Evolutionary conservation across 2,888 invertebrate species (phyloP), one percentile per base, ranked within the genome.

Genomic region (Saturnia pavonia): DNA sequence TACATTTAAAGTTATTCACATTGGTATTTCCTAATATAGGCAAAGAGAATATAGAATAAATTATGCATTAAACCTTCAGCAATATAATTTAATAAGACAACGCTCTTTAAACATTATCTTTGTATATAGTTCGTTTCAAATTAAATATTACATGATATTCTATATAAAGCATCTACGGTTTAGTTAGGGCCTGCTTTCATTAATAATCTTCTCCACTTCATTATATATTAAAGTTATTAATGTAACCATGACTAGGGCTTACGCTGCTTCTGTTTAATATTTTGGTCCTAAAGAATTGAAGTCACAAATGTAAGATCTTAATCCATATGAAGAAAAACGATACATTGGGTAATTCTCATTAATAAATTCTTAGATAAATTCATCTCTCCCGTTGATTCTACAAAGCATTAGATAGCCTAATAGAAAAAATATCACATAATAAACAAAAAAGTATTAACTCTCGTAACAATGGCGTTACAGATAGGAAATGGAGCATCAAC

Each of bases 401-500:
- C 27, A 60, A 60, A 60, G 12, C 14, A 14, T 57, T 2, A 27
- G 4, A 27, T 60, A 14, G 48, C 48, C 19, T 19, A 51, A 51
- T 19, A 19, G 8, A 45, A 27, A 14, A 22, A 11, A 9, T 8
- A 34, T 43, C 22, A 22, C 16, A 25, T 67, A 67, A 67, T 45
- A 60, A 25, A 43, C 14, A 11, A 19, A n/a, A 19, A 14, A 68
- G 27, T 51, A 54, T 34, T 27, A 43, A 54, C 54, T 40, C 78
- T 66, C 74, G 75, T 80, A 78, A 78, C 48, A 63, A 65, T 48
- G 74, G 73, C 82, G 85, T 75, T 77, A 82, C 79, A 82, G 75
- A 84, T 83, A 81, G 74, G 75, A 89, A 90, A 76, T 80, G 81
- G 90, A 88, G 85, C 89, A 81, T 73, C 72, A 73, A 73, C 79